These are phyloP conservation scores for Hoplostethus atlanticus DNA, from an alignment of 2,797 vertebrate genomes.

Conservation along the genomic window DNA sequence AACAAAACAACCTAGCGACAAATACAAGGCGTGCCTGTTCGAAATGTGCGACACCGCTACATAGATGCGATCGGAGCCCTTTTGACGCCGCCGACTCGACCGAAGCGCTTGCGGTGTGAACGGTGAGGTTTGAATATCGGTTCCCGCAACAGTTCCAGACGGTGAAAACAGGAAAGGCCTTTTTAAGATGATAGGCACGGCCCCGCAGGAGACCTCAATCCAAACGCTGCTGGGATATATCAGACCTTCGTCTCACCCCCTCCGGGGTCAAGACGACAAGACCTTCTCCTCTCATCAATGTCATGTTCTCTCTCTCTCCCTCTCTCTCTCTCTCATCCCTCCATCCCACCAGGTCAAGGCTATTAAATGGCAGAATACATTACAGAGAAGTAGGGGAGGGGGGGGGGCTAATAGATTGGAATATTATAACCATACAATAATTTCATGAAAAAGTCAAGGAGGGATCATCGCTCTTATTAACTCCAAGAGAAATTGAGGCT, in stretches of 20 bases:
- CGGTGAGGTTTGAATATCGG: slow-evolving; percentile 16
- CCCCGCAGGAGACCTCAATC: slow-evolving; percentile 74
- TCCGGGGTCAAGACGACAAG: slow-evolving; percentile 78
- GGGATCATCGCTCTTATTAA: slow-evolving; percentile 99
- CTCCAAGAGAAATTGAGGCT: slow-evolving; percentile 98
- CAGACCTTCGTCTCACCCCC: slow-evolving; percentile 81
- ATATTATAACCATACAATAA: slow-evolving; percentile 99
- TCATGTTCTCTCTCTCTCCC: slow-evolving; percentile 60
- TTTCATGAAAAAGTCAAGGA: slow-evolving; percentile 99
- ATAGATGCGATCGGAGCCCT: no score
- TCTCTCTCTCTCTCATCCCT: slow-evolving; percentile 78
- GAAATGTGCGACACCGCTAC: no score
- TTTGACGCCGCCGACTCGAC: no score
- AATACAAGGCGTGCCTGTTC: no score
- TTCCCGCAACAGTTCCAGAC: slow-evolving; percentile 1
- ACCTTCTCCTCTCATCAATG: slow-evolving; percentile 78
- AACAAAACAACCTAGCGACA: no score
- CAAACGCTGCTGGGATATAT: slow-evolving; percentile 69
- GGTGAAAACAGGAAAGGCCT: slow-evolving; percentile 17
- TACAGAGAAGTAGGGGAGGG: slow-evolving; percentile 80
- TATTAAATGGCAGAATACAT: slow-evolving; percentile 99
- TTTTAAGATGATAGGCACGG: slow-evolving; percentile 72
- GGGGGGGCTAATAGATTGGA: slow-evolving; percentile 96
- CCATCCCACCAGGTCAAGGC: slow-evolving; percentile 84
- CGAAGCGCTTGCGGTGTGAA: no score